Conservation (phyloP, 35 echinoderm and acorn worm genomes). For the Ptychodera flava region DNA sequence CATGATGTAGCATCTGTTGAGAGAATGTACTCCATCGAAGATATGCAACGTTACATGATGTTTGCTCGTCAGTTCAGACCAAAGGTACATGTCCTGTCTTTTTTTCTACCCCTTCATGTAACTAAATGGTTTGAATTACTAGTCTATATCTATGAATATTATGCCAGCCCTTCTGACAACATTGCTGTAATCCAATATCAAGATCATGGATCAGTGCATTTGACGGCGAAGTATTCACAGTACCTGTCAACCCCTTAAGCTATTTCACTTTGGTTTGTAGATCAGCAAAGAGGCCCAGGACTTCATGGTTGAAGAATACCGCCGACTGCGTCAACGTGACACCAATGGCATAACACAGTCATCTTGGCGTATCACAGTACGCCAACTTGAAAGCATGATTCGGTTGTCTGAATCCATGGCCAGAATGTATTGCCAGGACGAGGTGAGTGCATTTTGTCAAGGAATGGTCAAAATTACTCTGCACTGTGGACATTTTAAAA, state of each 20-base stretch:
- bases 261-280: too few species aligned
- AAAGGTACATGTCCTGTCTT: too few species aligned
- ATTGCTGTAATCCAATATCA: too few species aligned
- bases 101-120: too few species aligned
- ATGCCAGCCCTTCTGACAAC: too few species aligned
- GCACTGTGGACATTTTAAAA: too few species aligned
- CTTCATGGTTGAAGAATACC: constrained; percentile 96
- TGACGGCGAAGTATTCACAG: too few species aligned
- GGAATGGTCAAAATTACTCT: too few species aligned
- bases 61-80: constrained; percentile 98
- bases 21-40: constrained; percentile 79
- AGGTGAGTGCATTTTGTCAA: constrained; percentile 56
- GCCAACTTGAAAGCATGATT: constrained; percentile 98
- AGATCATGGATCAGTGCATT: too few species aligned
- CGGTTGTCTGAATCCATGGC: constrained; percentile 90
- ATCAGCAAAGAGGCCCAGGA: constrained; percentile 96
- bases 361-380: constrained; percentile 94
- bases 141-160: too few species aligned
- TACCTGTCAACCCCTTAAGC: too few species aligned
- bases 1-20: constrained; percentile 69
- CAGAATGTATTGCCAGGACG: constrained; percentile 88
- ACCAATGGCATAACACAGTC: constrained; percentile 70
- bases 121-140: too few species aligned
- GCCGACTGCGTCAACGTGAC: constrained; percentile 78
- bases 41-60: constrained; percentile 92